Base-by-base conservation (phyloP, 2,888 invertebrate species). In the Pocota personata region DNA sequence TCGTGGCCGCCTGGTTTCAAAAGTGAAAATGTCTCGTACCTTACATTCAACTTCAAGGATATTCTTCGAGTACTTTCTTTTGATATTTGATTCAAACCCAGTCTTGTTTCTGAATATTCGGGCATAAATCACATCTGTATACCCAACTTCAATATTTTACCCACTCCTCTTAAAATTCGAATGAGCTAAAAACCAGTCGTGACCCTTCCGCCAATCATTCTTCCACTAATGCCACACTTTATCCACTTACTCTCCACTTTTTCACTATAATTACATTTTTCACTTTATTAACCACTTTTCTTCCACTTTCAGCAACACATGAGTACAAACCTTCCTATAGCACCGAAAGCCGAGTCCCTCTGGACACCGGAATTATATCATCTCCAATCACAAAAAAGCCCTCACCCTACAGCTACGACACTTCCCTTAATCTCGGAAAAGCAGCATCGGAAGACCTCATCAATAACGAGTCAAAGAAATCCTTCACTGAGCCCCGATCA, bases 241-340 rank as follows among this genome's bases (percentile, higher is more conserved):
- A 1, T 27, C 14, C 24, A 24, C 27, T 43, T 50, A 21, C 8
- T 2, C 32, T 5, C 27, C 0, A 40, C 2, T 55, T 2, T 2
- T 16, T 2, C 43, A 16, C 7, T 2, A 10, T n/a, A n/a, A 2
- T 14, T 1, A n/a, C 10, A 30, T 12, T 35, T 32, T 19, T 2
- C 12, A 8, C 1, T 12, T 16, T 27, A 1, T 19, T 27, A 62
- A 32, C 4, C 12, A 35, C 8, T 55, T 66, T 14, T 35, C 14
- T 58, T 62, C 16, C 14, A 40, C n/a, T 77, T 62, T 62, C 79
- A 92, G 92, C 92, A 91, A 89, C 91, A 89, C 89, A 90, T 90
- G 92, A 92, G 88, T 92, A 91, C 90, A 91, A 91, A 90, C 90
- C 91, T 89, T 89, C 92, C 90, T 91, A 90, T 89, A 91, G 90